phyloP scores from a whole-genome alignment of 2,113 vertebrate species.

The Dromiciops gliroides region DNA sequence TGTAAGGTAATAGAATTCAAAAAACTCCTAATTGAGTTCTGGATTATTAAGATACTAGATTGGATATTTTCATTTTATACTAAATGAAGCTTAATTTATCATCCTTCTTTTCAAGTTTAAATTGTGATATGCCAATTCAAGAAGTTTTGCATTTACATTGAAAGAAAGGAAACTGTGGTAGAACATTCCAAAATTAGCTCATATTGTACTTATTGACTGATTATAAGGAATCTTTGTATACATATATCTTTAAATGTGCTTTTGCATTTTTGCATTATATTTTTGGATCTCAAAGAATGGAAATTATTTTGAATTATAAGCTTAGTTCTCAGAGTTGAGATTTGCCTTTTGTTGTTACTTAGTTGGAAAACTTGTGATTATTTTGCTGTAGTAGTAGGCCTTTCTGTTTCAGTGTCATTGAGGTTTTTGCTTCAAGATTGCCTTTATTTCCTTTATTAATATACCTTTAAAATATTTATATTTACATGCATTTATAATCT shows the following conservation, averaged over 20 bases:
- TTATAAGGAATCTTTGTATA: conserved; percentile 56
- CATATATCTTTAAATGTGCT: conserved; percentile 46
- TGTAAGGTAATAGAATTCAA: conserved; percentile 24
- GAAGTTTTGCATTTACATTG: conserved; percentile 30
- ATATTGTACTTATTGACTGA: conserved; percentile 54
- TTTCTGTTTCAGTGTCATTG: not conserved
- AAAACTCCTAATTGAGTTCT: conserved; percentile 14
- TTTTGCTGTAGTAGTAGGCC: not conserved
- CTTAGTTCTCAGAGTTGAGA: conserved; percentile 52
- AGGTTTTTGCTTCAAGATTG: not conserved
- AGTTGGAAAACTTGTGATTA: conserved; percentile 30
- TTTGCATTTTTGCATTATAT: not conserved
- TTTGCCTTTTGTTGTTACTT: conserved; percentile 19
- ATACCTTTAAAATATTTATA: not conserved
- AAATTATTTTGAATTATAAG: conserved; percentile 56
- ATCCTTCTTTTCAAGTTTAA: conserved; percentile 31
- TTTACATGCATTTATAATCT: not conserved
- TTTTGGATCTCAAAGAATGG: conserved; percentile 59
- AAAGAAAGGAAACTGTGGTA: conserved; percentile 57
- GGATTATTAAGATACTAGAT: conserved; percentile 5
- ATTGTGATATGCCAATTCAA: not conserved
- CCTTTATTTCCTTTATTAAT: not conserved
- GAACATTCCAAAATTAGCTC: conserved; percentile 62
- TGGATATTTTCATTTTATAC: conserved; percentile 59
- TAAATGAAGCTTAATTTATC: not conserved